phyloP scores from a whole-genome alignment of 2,888 invertebrate species.

The Escarpia spicata region DNA sequence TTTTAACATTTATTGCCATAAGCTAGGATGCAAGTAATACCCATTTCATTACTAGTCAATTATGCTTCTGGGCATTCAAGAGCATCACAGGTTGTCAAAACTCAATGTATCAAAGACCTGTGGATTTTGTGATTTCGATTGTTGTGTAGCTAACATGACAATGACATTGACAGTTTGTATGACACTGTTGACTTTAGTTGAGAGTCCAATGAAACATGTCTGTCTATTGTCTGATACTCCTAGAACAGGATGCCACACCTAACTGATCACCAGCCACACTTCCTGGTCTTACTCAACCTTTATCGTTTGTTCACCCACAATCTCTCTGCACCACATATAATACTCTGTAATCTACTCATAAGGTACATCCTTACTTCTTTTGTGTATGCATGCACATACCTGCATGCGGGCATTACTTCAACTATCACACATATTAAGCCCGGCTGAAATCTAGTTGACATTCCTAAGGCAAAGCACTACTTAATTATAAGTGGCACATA shows the following conservation, averaged over 20 bases:
- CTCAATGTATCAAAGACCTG: no score
- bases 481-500: background rate
- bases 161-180: no score
- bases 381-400: background rate
- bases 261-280: background rate
- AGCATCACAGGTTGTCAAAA: no score
- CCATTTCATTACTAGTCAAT: no score
- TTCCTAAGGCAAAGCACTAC: background rate
- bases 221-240: background rate
- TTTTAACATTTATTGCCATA: no score
- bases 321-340: background rate
- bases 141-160: no score
- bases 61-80: no score
- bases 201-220: no score
- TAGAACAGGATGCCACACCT: background rate
- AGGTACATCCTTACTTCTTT: background rate
- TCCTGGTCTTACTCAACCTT: background rate
- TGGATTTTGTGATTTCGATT: no score
- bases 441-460: background rate
- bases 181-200: no score
- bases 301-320: background rate
- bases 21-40: no score
- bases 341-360: background rate
- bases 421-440: background rate
- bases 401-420: background rate